Conservation (phyloP, 2,888 invertebrate species). For the Chrysolina americana region DNA sequence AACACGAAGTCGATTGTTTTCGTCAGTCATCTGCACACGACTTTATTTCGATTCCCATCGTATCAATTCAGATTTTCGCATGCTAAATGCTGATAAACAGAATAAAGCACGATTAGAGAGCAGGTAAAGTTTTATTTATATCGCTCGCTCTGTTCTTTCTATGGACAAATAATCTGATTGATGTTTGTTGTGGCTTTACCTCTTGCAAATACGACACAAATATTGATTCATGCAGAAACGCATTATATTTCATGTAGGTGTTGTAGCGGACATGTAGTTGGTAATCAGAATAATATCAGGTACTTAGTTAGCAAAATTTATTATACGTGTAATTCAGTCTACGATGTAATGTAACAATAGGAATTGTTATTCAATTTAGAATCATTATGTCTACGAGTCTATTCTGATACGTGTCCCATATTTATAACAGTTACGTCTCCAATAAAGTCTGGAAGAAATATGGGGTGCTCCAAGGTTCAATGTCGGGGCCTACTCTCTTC, state of each 20-base stretch:
- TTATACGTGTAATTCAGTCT: neutral
- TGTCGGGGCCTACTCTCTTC: no score
- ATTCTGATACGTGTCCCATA: no score
- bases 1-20: neutral
- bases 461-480: no score
- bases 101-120: neutral
- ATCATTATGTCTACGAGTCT: no score
- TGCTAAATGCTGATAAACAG: neutral
- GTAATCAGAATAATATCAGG: conserved; percentile 8
- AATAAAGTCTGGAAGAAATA: no score
- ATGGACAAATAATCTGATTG: neutral
- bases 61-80: neutral
- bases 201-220: conserved; percentile 8
- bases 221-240: neutral
- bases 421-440: no score
- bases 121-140: conserved; percentile 5
- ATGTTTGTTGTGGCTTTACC: neutral
- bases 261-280: conserved; percentile 5
- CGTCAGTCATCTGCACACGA: neutral
- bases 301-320: conserved; percentile 9
- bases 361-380: no score
- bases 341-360: neutral
- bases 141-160: neutral
- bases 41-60: neutral
- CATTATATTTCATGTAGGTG: conserved; percentile 31